A percentile compares a stretch with the other conserved stretches of the same genome.
Conservation (phyloP, 2,888 invertebrate species). For the Dolichomitus sp. region DNA sequence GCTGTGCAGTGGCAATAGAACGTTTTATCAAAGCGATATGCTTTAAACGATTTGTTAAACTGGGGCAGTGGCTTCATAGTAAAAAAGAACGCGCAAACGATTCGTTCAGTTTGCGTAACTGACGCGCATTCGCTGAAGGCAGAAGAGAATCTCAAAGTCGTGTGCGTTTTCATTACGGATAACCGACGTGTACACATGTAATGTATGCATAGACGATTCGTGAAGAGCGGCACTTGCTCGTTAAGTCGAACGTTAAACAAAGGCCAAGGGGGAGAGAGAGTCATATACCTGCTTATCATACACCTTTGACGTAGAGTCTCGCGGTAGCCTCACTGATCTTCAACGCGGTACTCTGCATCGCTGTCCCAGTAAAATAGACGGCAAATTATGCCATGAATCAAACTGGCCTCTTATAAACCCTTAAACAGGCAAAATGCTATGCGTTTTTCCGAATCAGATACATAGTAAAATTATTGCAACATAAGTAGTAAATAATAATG, state of each 20-base stretch:
- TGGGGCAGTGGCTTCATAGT: conserved; percentile 51
- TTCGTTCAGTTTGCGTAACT: conserved; percentile 62
- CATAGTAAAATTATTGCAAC: neutral
- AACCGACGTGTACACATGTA: neutral
- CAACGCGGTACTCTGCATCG: neutral
- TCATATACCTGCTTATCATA: conserved; percentile 21
- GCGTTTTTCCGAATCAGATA: too few relatives aligned
- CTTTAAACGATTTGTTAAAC: conserved; percentile 24
- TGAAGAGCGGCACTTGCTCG: conserved; percentile 52
- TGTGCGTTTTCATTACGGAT: conserved; percentile 43
- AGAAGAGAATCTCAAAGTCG: conserved; percentile 5
- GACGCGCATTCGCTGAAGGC: conserved; percentile 38
- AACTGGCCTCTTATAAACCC: neutral
- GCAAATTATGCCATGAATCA: neutral
- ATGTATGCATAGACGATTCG: conserved; percentile 35
- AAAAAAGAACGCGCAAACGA: conserved; percentile 35
- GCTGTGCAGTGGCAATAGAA: neutral
- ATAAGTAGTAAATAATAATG: too few relatives aligned
- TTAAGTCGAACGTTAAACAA: conserved; percentile 62
- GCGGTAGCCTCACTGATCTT: conserved; percentile 12
- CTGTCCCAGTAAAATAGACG: neutral
- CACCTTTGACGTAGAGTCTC: conserved; percentile 32
- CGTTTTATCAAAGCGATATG: neutral
- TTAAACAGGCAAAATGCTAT: neutral
- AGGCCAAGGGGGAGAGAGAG: conserved; percentile 27